Evolutionary conservation across 2,113 vertebrate genomes (phyloP).

Genomic region (Oxyruncus cristatus): DNA sequence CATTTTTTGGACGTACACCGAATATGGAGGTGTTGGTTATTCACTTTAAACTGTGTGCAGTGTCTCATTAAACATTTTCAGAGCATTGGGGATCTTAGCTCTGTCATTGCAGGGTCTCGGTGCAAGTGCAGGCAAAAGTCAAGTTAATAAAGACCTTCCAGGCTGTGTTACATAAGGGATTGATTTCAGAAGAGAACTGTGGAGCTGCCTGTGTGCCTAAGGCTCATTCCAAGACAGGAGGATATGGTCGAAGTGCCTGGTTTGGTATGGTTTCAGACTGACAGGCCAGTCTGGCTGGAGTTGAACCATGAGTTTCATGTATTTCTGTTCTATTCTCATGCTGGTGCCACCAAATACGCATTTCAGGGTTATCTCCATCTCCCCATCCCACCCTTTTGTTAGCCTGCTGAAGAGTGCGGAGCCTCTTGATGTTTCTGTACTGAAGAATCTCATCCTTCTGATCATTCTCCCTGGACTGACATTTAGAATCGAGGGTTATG

Average conservation of each 20-base stretch:
- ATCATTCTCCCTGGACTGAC: background rate
- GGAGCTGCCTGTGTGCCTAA: background rate
- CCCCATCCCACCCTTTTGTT: background rate
- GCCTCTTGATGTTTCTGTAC: background rate
- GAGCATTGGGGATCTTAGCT: background rate
- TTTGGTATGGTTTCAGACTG: background rate
- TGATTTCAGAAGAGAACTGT: background rate
- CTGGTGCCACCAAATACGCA: accelerated
- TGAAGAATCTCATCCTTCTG: background rate
- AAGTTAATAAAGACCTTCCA: background rate
- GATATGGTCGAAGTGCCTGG: background rate
- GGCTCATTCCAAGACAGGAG: background rate
- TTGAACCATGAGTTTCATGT: background rate
- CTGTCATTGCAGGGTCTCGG: background rate
- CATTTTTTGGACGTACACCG: background rate
- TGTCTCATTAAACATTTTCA: background rate
- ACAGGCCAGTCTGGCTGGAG: background rate
- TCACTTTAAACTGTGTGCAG: background rate
- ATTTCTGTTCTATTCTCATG: background rate
- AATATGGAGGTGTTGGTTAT: background rate
- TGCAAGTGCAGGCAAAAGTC: background rate
- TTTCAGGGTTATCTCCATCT: background rate
- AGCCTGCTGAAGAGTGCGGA: background rate
- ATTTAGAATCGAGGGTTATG: background rate
- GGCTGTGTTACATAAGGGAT: background rate